These are phyloP conservation scores for Pithys albifrons DNA, from an alignment of 2,113 vertebrate genomes.

Conservation along the genomic window DNA sequence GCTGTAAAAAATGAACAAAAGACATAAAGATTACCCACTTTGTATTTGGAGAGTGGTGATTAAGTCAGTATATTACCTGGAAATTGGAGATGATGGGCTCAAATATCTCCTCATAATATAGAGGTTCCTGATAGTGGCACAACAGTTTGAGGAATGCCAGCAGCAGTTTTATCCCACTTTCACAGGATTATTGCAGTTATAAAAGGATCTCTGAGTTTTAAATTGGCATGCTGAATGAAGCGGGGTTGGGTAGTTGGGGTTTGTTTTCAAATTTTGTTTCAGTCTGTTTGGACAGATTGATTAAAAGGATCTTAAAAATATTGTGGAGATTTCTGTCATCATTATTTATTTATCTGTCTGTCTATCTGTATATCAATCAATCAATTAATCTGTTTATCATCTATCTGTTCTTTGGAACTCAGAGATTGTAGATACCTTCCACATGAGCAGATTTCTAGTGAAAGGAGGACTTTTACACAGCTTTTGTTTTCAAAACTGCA, in stretches of 20 bases:
- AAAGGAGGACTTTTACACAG: background rate
- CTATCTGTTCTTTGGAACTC: background rate
- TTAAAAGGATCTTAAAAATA: background rate
- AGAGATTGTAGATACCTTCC: background rate
- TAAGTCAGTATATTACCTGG: constrained; percentile 24
- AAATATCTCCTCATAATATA: constrained; percentile 4
- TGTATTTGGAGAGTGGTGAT: constrained; percentile 30
- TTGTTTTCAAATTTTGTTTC: background rate
- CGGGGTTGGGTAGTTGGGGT: background rate
- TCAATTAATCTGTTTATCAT: background rate
- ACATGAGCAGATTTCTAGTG: background rate
- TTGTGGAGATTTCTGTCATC: background rate
- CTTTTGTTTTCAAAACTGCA: background rate
- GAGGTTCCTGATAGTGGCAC: background rate
- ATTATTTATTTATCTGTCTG: background rate
- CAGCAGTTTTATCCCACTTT: constrained; percentile 17
- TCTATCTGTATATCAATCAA: background rate
- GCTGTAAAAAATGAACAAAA: constrained; percentile 49
- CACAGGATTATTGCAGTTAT: background rate
- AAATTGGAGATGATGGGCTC: constrained; percentile 10
- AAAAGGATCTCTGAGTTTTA: background rate
- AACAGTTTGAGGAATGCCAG: background rate
- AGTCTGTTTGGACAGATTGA: background rate
- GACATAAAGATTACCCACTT: constrained; percentile 12
- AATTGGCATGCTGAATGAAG: background rate